Base-by-base conservation (phyloP, 2,113 vertebrate species). In the Gallinago media region DNA sequence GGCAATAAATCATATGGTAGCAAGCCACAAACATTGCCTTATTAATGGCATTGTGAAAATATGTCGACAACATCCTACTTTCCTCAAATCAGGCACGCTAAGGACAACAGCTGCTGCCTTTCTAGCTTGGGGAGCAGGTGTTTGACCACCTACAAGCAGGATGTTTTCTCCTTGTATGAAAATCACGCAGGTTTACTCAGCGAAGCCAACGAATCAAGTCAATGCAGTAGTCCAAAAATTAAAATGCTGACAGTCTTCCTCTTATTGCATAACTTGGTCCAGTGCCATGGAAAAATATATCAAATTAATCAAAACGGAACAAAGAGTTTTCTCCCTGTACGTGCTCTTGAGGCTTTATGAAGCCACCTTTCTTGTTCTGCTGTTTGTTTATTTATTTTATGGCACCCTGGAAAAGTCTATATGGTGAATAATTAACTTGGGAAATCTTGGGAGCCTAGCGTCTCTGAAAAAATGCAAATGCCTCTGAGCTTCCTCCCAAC, bases 111-210 rank as follows among this genome's bases (percentile, higher is more conserved):
- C 98, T 99, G 98, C 96, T 97, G 82, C 79, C 88, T 84, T 88
- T 97, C 94, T 96, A 97, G 90, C 88, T 96, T 68, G 31, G 54
- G 87, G 95, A 97, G 96, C 98, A 98, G 97, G 96, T 98, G 97
- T 97, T 96, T 95, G 97, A 98, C 98, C 98, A 98, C 98, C 98
- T 98, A 98, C 90, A 96, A 95, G 85, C 93, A 92, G 93, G 97
- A 96, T 95, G 88, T 94, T 97, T 97, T 97, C 96, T 96, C 80
- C 77, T 90, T 80, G 46, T 84, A 87, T 65, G 74, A 94, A 98
- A 92, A 93, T 54, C 38, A 32, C 63, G 55, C 82, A 91, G 83
- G 89, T 94, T 97, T 96, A 58, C n/a, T 77, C 73, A 78, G 59
- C 4, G 13, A 96, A 92, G 92, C 96, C 95, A 96, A 94, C 88